These are phyloP conservation scores for Andrena flavipes DNA, from an alignment of 2,888 invertebrate genomes.

Conservation along the genomic window DNA sequence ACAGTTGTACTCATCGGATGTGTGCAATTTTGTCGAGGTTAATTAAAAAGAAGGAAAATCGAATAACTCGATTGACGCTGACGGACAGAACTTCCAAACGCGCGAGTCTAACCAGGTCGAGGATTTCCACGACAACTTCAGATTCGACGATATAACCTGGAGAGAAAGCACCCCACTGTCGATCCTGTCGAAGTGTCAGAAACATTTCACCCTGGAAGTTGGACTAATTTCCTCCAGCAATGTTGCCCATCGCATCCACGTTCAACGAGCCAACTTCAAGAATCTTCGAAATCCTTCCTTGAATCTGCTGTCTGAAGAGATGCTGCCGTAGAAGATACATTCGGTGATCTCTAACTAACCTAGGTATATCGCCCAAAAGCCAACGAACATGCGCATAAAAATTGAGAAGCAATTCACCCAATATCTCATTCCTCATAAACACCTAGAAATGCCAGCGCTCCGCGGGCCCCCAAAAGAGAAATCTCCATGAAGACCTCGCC, in stretches of 20 bases:
- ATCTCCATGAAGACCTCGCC: too few relatives aligned
- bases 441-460: too few relatives aligned
- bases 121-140: constrained; percentile 21
- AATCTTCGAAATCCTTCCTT: neutral
- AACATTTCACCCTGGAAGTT: constrained; percentile 16
- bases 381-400: too few relatives aligned
- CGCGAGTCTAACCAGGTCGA: neutral
- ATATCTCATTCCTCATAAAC: too few relatives aligned
- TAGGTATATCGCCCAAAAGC: too few relatives aligned
- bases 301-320: neutral
- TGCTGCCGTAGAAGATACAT: too few relatives aligned
- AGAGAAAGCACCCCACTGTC: neutral
- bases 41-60: neutral
- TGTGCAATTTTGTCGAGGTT: neutral
- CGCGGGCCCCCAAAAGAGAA: too few relatives aligned
- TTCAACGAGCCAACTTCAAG: neutral
- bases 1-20: neutral
- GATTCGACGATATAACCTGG: constrained; percentile 5
- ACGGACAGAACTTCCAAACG: neutral
- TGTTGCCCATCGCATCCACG: neutral
- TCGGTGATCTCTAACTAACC: neutral
- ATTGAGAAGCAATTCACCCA: too few relatives aligned
- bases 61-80: neutral
- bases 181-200: constrained; percentile 37
- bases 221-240: constrained; percentile 19